phyloP scores from a whole-genome alignment of 2,113 vertebrate species.

The Lepidothrix coronata region DNA sequence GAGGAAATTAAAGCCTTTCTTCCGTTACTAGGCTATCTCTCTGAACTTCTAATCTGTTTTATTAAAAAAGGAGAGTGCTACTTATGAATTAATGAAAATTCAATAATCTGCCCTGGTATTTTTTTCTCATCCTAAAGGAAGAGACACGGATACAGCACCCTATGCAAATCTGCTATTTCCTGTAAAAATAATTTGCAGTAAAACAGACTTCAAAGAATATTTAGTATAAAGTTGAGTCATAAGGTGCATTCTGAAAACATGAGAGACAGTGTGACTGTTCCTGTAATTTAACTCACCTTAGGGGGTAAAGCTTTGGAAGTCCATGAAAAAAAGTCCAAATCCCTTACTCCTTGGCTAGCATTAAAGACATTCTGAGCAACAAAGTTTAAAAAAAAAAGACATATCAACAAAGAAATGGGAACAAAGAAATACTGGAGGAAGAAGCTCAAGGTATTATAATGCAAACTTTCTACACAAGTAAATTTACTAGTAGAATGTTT shows the following conservation, averaged over 20 bases:
- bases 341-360: slow-evolving; percentile 97
- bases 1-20: neutral
- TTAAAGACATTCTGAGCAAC: slow-evolving; percentile 97
- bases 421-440: slow-evolving; percentile 70
- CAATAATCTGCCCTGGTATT: neutral
- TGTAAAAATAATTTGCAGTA: slow-evolving; percentile 1
- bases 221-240: slow-evolving; percentile 1
- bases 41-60: neutral
- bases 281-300: slow-evolving; percentile 91
- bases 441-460: slow-evolving; percentile 43
- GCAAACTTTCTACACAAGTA: slow-evolving; percentile 53
- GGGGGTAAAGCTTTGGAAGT: slow-evolving; percentile 90
- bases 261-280: slow-evolving; percentile 70
- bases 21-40: neutral
- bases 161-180: neutral
- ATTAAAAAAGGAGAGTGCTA: neutral
- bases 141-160: neutral
- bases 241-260: slow-evolving; percentile 56
- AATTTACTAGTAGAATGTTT: slow-evolving; percentile 1
- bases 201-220: slow-evolving; percentile 27
- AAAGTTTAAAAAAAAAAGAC: slow-evolving; percentile 91
- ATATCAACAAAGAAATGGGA: slow-evolving; percentile 82
- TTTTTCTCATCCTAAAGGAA: neutral
- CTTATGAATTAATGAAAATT: neutral
- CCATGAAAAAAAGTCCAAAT: slow-evolving; percentile 95